phyloP scores from a whole-genome alignment of 92 coral and sea anemone genomes.

The Umimayanthus chanpuru region DNA sequence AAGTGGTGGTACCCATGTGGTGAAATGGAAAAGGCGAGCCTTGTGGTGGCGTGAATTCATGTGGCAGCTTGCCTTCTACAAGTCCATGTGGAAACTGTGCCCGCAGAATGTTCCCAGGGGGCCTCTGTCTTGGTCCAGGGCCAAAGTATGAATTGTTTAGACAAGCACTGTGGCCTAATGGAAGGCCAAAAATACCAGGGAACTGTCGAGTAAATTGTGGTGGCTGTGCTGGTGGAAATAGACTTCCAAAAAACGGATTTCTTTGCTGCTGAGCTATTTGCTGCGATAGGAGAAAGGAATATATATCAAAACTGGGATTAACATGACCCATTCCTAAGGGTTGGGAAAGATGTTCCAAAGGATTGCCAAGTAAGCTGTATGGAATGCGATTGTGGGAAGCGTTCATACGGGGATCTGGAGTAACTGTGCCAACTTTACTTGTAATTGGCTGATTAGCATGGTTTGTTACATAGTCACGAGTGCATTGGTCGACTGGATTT shows the following conservation, averaged over 20 bases:
- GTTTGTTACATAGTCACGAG: neutral
- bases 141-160: neutral
- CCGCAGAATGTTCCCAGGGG: neutral
- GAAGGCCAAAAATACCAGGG: neutral
- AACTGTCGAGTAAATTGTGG: conserved; percentile 8
- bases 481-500: neutral
- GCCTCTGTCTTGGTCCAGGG: neutral
- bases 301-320: neutral
- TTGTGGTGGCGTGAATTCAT: neutral
- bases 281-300: neutral
- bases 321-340: neutral
- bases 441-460: neutral
- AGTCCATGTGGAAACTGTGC: neutral
- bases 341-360: neutral
- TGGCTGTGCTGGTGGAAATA: neutral
- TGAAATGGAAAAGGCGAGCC: neutral
- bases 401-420: neutral
- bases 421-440: neutral
- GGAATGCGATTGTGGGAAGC: neutral
- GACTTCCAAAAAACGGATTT: neutral
- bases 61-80: neutral
- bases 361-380: neutral
- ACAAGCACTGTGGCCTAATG: neutral
- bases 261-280: neutral
- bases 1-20: conserved; percentile 1